These are phyloP conservation scores for Brachionichthys hirsutus DNA, from an alignment of 2,113 vertebrate genomes.

Conservation along the genomic window DNA sequence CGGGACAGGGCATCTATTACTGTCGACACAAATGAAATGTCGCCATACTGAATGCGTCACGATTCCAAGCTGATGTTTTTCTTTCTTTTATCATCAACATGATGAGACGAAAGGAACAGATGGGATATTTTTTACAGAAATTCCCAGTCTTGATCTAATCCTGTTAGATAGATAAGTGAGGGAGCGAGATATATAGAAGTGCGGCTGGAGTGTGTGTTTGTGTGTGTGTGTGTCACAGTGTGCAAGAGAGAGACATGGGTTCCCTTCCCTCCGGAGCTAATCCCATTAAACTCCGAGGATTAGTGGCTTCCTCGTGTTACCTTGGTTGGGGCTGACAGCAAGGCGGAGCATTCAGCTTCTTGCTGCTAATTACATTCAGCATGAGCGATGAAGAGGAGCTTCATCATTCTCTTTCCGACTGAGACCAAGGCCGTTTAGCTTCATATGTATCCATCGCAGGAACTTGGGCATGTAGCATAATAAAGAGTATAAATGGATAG, in stretches of 20 bases:
- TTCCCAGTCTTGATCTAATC: slow-evolving; percentile 52
- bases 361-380: slow-evolving; percentile 75
- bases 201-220: not conserved
- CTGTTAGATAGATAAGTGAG: slow-evolving; percentile 49
- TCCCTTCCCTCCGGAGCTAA: slow-evolving; percentile 68
- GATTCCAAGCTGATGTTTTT: too few species aligned
- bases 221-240: slow-evolving; percentile 29
- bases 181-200: not conserved
- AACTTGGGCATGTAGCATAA: slow-evolving; percentile 32
- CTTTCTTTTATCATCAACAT: too few species aligned
- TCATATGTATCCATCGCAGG: slow-evolving; percentile 31
- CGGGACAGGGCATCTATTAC: too few species aligned
- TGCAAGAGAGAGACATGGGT: slow-evolving; percentile 62
- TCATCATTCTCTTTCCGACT: slow-evolving; percentile 37
- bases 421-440: slow-evolving; percentile 39
- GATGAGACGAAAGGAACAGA: slow-evolving; percentile 38
- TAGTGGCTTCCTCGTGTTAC: slow-evolving; percentile 68
- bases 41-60: too few species aligned
- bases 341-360: slow-evolving; percentile 64
- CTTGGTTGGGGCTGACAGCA: slow-evolving; percentile 59
- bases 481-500: slow-evolving; percentile 21
- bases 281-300: slow-evolving; percentile 78
- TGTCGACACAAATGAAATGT: too few species aligned
- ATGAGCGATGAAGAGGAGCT: slow-evolving; percentile 60
- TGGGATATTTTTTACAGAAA: slow-evolving; percentile 40